Evolutionary conservation across 2,797 vertebrate species (phyloP).

Genomic region (Argyrosomus regius): DNA sequence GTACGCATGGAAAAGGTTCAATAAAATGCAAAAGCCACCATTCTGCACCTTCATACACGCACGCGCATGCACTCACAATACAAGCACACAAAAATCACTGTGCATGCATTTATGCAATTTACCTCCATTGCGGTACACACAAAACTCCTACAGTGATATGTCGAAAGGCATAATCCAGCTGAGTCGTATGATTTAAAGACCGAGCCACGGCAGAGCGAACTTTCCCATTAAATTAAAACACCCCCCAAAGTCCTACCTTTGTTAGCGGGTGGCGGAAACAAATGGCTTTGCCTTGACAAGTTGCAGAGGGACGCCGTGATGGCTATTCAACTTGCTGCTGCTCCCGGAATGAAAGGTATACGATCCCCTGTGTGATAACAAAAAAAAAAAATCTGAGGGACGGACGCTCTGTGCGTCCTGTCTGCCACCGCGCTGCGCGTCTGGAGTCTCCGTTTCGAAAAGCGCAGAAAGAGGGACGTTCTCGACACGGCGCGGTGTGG

Average conservation of each 20-base stretch:
- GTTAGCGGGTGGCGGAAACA: conserved; percentile 28
- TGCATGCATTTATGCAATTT: conserved; percentile 18
- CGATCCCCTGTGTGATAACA: conserved; percentile 68
- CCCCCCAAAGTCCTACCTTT: conserved; percentile 76
- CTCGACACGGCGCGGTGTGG: conserved; percentile 68
- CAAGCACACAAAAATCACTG: background rate
- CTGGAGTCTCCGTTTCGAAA: conserved; percentile 72
- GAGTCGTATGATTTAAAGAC: conserved; percentile 35
- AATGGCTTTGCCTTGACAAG: conserved; percentile 53
- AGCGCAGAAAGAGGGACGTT: conserved; percentile 63
- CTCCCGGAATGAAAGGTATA: conserved; percentile 65
- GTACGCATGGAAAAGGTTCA: conserved; percentile 1
- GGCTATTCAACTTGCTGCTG: conserved; percentile 59
- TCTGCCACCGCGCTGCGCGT: conserved; percentile 74
- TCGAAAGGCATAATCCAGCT: background rate
- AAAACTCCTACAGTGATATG: conserved; percentile 24
- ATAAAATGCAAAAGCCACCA: conserved; percentile 10
- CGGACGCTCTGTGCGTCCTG: conserved; percentile 62
- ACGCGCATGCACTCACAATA: background rate
- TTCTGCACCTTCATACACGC: background rate
- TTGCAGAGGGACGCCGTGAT: conserved; percentile 50
- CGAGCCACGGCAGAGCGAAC: conserved; percentile 51
- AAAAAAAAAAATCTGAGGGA: conserved; percentile 43
- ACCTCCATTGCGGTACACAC: background rate
- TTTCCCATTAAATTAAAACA: conserved; percentile 60